A percentile compares a stretch with the other conserved stretches of the same genome.
Conservation (phyloP, 2,113 vertebrate species). For the Zeus faber region DNA sequence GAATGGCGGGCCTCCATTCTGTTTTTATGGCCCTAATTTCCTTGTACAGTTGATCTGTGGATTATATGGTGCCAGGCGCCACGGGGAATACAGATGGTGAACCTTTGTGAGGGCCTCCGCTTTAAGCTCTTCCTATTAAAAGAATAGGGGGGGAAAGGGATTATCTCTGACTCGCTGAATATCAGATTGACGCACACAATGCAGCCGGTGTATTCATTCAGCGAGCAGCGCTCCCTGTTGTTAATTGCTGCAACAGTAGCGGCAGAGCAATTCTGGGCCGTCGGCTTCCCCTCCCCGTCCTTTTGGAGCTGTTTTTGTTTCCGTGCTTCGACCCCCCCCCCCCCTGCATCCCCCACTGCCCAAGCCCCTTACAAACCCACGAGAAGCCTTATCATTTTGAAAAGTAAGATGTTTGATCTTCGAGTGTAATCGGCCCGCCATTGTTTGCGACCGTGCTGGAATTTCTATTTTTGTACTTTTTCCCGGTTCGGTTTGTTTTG, state of each 20-base stretch:
- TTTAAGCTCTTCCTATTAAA: conserved; percentile 71
- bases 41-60: conserved; percentile 69
- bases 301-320: conserved; percentile 5
- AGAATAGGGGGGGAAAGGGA: conserved; percentile 61
- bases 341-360: background rate
- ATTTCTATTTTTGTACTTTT: conserved; percentile 40
- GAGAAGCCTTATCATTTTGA: conserved; percentile 9
- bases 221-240: conserved; percentile 50
- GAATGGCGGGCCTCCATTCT: conserved; percentile 43
- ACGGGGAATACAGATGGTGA: conserved; percentile 67
- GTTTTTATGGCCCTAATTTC: conserved; percentile 71
- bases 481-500: conserved; percentile 33
- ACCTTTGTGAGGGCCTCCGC: conserved; percentile 62
- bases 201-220: conserved; percentile 43
- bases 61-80: conserved; percentile 60
- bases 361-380: background rate
- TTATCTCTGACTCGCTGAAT: conserved; percentile 72
- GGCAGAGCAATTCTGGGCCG: conserved; percentile 19
- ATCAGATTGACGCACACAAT: conserved; percentile 65
- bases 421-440: conserved; percentile 25
- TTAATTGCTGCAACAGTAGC: conserved; percentile 50
- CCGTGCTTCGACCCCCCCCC: background rate
- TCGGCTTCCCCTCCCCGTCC: too few relatives aligned
- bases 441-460: conserved; percentile 21
- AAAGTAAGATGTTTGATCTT: conserved; percentile 47